Evolutionary conservation across 2,888 invertebrate species (phyloP).

Genomic region (Eutolmus rufibarbis): DNA sequence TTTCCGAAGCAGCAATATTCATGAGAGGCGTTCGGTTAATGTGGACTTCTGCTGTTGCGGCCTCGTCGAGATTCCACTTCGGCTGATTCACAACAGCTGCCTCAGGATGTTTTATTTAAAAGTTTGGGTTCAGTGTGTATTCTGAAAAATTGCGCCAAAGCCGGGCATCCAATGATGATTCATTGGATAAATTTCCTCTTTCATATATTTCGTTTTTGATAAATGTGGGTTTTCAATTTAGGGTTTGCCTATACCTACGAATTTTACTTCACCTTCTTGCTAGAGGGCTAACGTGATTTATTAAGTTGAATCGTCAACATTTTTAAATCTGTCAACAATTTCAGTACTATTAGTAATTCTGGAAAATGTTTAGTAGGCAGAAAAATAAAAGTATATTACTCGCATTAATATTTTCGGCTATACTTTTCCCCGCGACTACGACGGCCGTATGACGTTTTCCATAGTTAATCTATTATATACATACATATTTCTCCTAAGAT

Average conservation of each 20-base stretch:
- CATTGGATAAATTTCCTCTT: not conserved
- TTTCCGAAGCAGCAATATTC: not conserved
- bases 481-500: too few species aligned
- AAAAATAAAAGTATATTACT: too few species aligned
- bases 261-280: not conserved
- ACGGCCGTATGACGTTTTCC: too few species aligned
- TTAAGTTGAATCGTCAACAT: not conserved
- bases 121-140: not conserved
- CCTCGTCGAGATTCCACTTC: not conserved
- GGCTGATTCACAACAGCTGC: not conserved
- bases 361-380: not conserved
- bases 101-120: not conserved
- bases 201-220: not conserved
- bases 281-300: not conserved
- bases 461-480: too few species aligned
- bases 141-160: not conserved
- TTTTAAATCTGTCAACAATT: not conserved
- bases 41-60: not conserved
- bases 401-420: too few species aligned
- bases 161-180: not conserved
- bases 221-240: not conserved
- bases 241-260: not conserved
- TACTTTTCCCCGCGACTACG: too few species aligned
- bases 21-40: not conserved
- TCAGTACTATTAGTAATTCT: not conserved